Percentiles rank a stretch among this genome's conserved stretches.
Conservation (phyloP, 2,113 vertebrate species). For the Xiphophorus couchianus region DNA sequence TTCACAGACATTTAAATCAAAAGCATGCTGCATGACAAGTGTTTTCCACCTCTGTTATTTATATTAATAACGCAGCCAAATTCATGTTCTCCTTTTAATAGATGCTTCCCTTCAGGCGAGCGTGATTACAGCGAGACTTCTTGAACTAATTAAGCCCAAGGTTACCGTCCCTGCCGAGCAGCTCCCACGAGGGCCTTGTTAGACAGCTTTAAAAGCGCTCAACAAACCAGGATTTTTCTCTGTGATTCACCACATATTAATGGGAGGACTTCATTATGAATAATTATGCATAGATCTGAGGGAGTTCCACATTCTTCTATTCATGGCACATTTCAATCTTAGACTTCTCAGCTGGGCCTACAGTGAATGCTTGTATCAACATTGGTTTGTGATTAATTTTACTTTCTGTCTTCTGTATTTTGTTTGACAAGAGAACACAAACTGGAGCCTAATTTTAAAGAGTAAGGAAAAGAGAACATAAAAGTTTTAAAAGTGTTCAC, state of each 20-base stretch:
- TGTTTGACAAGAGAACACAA: neutral
- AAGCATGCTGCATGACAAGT: constrained; percentile 35
- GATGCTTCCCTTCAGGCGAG: constrained; percentile 30
- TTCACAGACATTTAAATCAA: constrained; percentile 40
- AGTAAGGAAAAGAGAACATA: neutral
- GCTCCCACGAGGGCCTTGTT: constrained; percentile 29
- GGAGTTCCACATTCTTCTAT: constrained; percentile 1
- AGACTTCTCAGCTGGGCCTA: neutral
- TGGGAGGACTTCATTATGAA: constrained; percentile 31
- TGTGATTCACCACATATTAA: constrained; percentile 26
- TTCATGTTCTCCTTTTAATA: constrained; percentile 31
- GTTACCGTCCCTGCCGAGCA: constrained; percentile 27
- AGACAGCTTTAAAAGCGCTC: constrained; percentile 19
- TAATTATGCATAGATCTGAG: constrained; percentile 21
- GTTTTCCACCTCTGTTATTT: constrained; percentile 32
- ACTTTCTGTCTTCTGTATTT: neutral
- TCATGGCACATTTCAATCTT: neutral
- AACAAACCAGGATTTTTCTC: constrained; percentile 24
- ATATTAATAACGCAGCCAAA: constrained; percentile 27
- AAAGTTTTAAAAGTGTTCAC: neutral
- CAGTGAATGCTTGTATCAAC: neutral
- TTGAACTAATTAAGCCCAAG: constrained; percentile 64
- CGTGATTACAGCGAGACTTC: constrained; percentile 37
- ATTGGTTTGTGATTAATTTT: neutral
- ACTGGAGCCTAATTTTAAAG: neutral